Percentiles rank a stretch among this genome's conserved stretches.
These are phyloP conservation scores for Thymelicus sylvestris DNA, from an alignment of 2,888 invertebrate genomes.

Conservation along the genomic window DNA sequence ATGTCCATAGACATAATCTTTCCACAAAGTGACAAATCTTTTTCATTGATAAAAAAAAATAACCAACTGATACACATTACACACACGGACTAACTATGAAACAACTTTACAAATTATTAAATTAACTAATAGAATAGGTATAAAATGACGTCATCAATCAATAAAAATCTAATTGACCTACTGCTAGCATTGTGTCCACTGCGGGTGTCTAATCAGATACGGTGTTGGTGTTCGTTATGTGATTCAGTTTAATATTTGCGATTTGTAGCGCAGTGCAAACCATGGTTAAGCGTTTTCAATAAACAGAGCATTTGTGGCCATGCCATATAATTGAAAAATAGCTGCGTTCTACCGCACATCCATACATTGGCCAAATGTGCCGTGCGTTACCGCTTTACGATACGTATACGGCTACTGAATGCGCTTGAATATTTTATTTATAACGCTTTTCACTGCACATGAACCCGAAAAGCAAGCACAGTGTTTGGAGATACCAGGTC, in stretches of 20 bases:
- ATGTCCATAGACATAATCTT: no score
- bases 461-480: slow-evolving; percentile 29
- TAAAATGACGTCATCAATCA: not conserved
- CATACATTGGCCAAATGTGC: slow-evolving; percentile 34
- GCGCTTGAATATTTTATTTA: slow-evolving; percentile 36
- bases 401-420: slow-evolving; percentile 24
- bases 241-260: slow-evolving; percentile 36
- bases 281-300: slow-evolving; percentile 40
- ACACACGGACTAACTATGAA: no score
- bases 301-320: slow-evolving; percentile 37
- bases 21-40: no score
- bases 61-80: no score
- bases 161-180: slow-evolving; percentile 1
- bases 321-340: slow-evolving; percentile 36
- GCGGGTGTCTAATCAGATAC: slow-evolving; percentile 44
- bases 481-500: slow-evolving; percentile 34
- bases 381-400: slow-evolving; percentile 30
- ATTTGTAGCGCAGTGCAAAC: slow-evolving; percentile 28
- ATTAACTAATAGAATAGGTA: no score
- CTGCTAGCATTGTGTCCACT: not conserved
- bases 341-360: slow-evolving; percentile 30
- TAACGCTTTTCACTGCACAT: slow-evolving; percentile 32
- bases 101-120: no score
- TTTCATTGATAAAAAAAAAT: no score
- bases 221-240: slow-evolving; percentile 38